phyloP scores from a whole-genome alignment of 2,888 invertebrate genomes.

The Strigamia transsilvanica region DNA sequence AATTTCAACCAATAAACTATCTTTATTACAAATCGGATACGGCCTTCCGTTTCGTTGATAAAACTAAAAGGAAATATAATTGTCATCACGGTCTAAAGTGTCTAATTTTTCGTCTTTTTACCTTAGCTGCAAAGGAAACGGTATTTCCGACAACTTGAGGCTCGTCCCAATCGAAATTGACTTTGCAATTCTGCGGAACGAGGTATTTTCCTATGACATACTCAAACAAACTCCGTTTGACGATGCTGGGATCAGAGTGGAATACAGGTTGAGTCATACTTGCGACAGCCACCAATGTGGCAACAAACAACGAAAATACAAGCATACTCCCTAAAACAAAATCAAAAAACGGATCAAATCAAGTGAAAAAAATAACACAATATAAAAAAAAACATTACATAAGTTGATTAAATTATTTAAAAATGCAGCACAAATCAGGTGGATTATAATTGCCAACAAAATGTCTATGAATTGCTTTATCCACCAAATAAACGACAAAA shows the following conservation, averaged over 20 bases:
- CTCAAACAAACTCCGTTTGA: constrained; percentile 86
- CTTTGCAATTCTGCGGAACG: constrained; percentile 84
- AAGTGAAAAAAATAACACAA: background rate
- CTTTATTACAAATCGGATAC: constrained; percentile 92
- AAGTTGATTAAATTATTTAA: background rate
- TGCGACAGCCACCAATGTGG: constrained; percentile 85
- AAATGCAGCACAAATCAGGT: background rate
- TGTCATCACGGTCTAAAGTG: background rate
- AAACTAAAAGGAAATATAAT: constrained; percentile 69
- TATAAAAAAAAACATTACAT: constrained; percentile 1
- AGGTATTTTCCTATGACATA: constrained; percentile 92
- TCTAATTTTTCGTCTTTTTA: constrained; percentile 61
- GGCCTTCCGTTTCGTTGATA: constrained; percentile 92
- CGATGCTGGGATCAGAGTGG: constrained; percentile 75
- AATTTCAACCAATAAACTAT: constrained; percentile 86
- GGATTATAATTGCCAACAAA: background rate
- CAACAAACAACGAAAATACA: constrained; percentile 87
- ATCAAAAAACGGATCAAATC: background rate
- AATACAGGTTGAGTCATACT: constrained; percentile 91
- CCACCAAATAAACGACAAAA: constrained; percentile 1
- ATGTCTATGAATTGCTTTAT: background rate
- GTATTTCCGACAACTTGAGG: constrained; percentile 89
- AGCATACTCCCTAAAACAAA: constrained; percentile 78
- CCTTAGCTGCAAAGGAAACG: constrained; percentile 85
- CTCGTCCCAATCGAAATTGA: constrained; percentile 90